Evolutionary conservation across 1,140 invertebrate species (phyloP), one percentile per base, ranked within the genome.

Genomic region (Batillaria attramentaria): DNA sequence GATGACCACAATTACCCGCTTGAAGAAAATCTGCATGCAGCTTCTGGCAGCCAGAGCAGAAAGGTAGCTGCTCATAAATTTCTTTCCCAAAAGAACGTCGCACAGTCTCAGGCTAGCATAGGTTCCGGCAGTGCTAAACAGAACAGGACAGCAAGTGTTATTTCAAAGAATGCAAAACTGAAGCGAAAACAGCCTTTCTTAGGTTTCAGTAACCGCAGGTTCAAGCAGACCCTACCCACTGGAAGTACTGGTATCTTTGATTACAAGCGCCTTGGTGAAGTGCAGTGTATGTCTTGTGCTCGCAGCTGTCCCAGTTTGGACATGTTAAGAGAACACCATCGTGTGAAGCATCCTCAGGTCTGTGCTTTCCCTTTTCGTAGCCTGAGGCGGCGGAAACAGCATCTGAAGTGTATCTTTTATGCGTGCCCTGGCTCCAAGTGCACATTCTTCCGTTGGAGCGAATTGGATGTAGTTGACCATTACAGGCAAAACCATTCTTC

Each of bases 271-370:
- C 18, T 72, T 20, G 66, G 42, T 13, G 77, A 78, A 24, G 46
- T 70, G 66, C 50, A 68, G 33, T 78, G 77, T 69, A 28, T 35
- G 43, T 37, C 20, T 28, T 78, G 77, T 39, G 24, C 20, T 24
- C 72, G 54, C 54, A 42, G 54, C 24, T 35, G 18, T 4, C 31
- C 28, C 39, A 50, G 54, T 39, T 37, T 69, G 16, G 28, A 5
- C 10, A 54, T 28, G 31, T 6, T 78, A 20, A 60, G 54, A 39
- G 35, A 42, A 6, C 77, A 78, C 46, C 50, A 42, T 3, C 18
- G n/a, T 13, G 31, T 20, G 2, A 66, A 57, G 3, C 74, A 76
- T 41, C 35, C 31, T 42, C 74, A 76, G 28, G 33, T 20, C 16
- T 50, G 42, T 35, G 16, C 57, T 3, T 65, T 65, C 39, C 33